Percentiles rank a stretch among this genome's conserved stretches.
phyloP scores from a whole-genome alignment of 2,797 vertebrate species.

The Cirrhinus mrigala region DNA sequence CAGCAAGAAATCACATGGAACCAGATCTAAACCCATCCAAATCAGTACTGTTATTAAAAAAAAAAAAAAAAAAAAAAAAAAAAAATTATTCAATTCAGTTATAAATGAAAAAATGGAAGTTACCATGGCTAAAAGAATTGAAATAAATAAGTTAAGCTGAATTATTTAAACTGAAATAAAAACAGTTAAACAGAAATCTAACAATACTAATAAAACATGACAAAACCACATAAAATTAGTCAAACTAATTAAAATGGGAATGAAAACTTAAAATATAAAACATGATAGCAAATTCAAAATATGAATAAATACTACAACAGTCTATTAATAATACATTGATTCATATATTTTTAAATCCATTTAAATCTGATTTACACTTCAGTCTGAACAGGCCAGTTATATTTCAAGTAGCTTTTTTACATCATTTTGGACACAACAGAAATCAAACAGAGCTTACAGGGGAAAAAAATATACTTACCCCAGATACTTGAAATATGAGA shows the following conservation, averaged over 20 bases:
- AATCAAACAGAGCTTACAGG: background rate
- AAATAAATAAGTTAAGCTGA: background rate
- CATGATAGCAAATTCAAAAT: background rate
- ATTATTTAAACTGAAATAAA: background rate
- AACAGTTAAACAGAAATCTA: background rate
- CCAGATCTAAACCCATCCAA: background rate
- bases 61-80: too few relatives aligned
- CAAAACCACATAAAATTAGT: background rate
- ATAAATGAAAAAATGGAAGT: background rate
- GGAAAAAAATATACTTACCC: background rate
- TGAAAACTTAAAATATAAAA: background rate
- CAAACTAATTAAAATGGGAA: background rate
- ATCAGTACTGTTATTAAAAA: background rate
- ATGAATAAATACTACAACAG: background rate
- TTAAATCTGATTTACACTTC: background rate
- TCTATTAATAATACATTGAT: background rate
- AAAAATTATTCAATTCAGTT: too few relatives aligned
- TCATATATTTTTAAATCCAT: background rate
- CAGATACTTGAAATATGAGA: background rate
- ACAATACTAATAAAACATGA: background rate
- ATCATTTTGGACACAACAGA: background rate
- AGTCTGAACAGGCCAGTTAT: background rate
- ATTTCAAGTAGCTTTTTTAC: background rate
- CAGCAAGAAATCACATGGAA: background rate
- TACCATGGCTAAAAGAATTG: background rate